These are phyloP conservation scores for Strix uralensis DNA, from an alignment of 2,113 vertebrate species.

Conservation along the genomic window DNA sequence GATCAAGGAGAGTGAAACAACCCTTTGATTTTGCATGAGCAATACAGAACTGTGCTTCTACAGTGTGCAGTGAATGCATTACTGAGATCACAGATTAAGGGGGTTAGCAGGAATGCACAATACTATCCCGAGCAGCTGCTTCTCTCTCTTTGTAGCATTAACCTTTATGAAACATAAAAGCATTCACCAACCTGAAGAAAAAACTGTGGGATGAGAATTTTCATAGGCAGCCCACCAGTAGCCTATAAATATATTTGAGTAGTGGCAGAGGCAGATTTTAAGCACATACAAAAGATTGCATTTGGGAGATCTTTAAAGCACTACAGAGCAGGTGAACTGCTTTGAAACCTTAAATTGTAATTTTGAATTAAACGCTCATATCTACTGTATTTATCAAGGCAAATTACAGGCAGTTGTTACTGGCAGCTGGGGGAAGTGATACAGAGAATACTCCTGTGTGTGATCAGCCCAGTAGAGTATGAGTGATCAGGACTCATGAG, in stretches of 20 bases:
- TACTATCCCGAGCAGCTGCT: not conserved
- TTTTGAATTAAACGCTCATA: constrained; percentile 16
- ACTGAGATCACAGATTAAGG: constrained; percentile 4
- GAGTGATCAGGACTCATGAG: not conserved
- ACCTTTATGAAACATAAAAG: constrained; percentile 31
- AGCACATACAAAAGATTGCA: constrained; percentile 31
- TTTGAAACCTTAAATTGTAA: constrained; percentile 32
- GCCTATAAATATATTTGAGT: constrained; percentile 59
- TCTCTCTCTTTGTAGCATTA: constrained; percentile 32
- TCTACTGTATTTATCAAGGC: not conserved
- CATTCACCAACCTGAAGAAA: constrained; percentile 38
- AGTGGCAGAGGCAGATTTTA: constrained; percentile 60
- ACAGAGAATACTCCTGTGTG: not conserved
- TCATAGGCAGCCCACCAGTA: constrained; percentile 58
- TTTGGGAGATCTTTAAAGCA: constrained; percentile 24
- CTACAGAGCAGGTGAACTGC: constrained; percentile 4
- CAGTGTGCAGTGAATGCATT: not conserved
- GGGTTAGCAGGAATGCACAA: constrained; percentile 19
- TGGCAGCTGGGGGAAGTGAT: not conserved
- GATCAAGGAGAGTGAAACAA: constrained; percentile 4
- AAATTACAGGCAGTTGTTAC: constrained; percentile 10
- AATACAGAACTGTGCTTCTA: not conserved
- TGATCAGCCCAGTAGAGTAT: not conserved
- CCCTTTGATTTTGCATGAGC: not conserved
- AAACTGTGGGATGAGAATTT: constrained; percentile 54